Evolutionary conservation across 2,888 invertebrate genomes (phyloP).

Genomic region (Orchesella flavescens): DNA sequence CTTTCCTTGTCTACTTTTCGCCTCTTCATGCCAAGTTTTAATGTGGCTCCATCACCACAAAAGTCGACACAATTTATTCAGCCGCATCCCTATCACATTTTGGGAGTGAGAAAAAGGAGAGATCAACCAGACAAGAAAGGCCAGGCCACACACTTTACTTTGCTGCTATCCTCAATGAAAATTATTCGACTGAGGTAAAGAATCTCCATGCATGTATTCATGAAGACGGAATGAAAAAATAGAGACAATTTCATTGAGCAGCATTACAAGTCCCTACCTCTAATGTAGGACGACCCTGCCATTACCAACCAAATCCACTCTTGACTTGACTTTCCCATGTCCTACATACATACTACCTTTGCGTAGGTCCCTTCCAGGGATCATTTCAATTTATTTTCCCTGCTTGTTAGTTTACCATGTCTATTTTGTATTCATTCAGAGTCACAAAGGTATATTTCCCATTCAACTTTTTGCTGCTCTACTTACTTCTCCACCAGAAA

Average conservation of each 20-base stretch:
- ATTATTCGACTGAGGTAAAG: background rate
- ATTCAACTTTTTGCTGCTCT: too few relatives aligned
- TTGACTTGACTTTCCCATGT: too few relatives aligned
- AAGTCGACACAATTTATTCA: slow-evolving; percentile 45
- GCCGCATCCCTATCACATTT: background rate
- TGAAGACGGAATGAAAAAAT: slow-evolving; percentile 15
- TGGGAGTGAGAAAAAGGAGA: background rate
- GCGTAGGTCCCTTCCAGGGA: background rate
- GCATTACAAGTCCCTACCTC: too few relatives aligned
- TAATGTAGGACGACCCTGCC: slow-evolving; percentile 2
- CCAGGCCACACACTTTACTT: too few relatives aligned
- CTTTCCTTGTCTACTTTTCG: slow-evolving; percentile 6
- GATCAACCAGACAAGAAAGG: background rate
- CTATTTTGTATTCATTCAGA: too few relatives aligned
- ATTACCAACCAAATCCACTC: too few relatives aligned
- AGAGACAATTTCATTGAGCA: background rate
- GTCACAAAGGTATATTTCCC: too few relatives aligned
- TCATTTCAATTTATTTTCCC: background rate
- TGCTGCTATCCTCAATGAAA: too few relatives aligned
- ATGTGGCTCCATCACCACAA: background rate
- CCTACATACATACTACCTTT: too few relatives aligned
- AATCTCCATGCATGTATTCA: slow-evolving; percentile 38
- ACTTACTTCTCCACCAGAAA: too few relatives aligned
- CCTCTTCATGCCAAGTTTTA: background rate
- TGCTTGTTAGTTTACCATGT: too few relatives aligned